phyloP scores from a whole-genome alignment of 2,888 invertebrate genomes.

The Pachliopta kotzebuea region DNA sequence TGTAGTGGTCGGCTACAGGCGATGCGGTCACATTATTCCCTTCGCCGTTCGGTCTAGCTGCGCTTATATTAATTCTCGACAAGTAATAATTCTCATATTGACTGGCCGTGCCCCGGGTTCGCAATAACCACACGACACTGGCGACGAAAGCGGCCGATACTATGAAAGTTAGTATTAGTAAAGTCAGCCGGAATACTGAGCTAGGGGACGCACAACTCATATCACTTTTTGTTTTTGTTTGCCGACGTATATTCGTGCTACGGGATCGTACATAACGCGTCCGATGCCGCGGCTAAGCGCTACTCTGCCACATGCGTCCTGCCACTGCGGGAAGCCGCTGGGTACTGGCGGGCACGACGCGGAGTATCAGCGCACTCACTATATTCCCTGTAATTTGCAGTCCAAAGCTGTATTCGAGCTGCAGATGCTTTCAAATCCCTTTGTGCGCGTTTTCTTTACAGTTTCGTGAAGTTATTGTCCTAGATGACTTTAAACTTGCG shows the following conservation, averaged over 20 bases:
- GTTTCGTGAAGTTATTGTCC: constrained; percentile 65
- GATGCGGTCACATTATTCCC: constrained; percentile 56
- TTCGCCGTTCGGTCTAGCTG: constrained; percentile 51
- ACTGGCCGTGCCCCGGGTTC: constrained; percentile 58
- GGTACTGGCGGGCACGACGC: constrained; percentile 61
- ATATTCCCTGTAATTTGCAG: constrained; percentile 71
- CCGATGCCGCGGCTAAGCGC: constrained; percentile 49
- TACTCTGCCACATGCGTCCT: constrained; percentile 52
- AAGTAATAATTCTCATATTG: constrained; percentile 79
- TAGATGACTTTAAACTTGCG: constrained; percentile 51
- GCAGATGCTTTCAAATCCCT: constrained; percentile 74
- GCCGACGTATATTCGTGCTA: constrained; percentile 47
- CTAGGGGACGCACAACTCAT: constrained; percentile 76
- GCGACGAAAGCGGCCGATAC: constrained; percentile 72
- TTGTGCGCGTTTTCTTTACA: constrained; percentile 68
- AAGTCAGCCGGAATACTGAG: constrained; percentile 69
- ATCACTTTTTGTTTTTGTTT: constrained; percentile 78
- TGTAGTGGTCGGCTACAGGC: constrained; percentile 69
- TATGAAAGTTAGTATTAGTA: constrained; percentile 68
- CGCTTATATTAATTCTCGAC: constrained; percentile 79
- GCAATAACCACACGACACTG: constrained; percentile 73
- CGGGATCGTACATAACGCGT: constrained; percentile 69
- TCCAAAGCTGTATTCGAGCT: constrained; percentile 68
- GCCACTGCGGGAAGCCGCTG: constrained; percentile 57
- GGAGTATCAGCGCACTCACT: constrained; percentile 49